phyloP scores from a whole-genome alignment of 2,113 vertebrate species.

The Mus musculus region GRCm39 chr11:54833001-54833500 shows the following conservation, averaged over 20 bases:
- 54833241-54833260: background rate
- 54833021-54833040: too few species aligned
- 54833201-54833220: background rate
- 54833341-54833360: background rate
- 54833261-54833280: background rate
- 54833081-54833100: too few species aligned
- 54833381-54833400: background rate
- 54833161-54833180: too few species aligned
- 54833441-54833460: background rate
- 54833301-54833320: background rate
- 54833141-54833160: too few species aligned
- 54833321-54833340: background rate
- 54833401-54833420: background rate
- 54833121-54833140: too few species aligned
- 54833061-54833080: too few species aligned
- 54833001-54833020: background rate
- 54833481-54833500: background rate
- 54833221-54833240: background rate
- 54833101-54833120: too few species aligned
- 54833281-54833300: background rate
- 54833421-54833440: background rate
- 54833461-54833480: background rate
- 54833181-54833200: background rate
- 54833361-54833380: background rate
- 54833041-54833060: too few species aligned